These are phyloP conservation scores for Acanthosepion lycidas DNA, from an alignment of 2,888 invertebrate species.

Conservation along the genomic window DNA sequence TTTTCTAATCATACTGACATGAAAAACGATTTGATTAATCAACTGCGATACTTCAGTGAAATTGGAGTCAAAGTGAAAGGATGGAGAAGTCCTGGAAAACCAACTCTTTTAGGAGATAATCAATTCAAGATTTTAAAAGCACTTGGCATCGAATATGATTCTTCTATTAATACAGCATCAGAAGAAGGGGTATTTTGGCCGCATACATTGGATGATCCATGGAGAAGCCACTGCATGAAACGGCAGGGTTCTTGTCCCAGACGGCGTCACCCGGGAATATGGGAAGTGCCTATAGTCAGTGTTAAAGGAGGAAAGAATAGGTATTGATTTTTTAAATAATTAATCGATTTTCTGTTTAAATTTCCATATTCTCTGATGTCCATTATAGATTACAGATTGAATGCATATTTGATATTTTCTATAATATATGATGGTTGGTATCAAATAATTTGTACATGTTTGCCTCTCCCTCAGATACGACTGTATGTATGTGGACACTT, in stretches of 20 bases:
- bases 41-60: too few relatives aligned
- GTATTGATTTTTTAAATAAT: too few relatives aligned
- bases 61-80: conserved; percentile 50
- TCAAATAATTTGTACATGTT: too few relatives aligned
- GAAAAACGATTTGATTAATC: too few relatives aligned
- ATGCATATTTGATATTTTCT: too few relatives aligned
- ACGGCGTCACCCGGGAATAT: conserved; percentile 77
- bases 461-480: conserved; percentile 51
- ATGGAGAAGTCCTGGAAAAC: conserved; percentile 60
- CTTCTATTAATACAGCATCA: conserved; percentile 52
- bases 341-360: too few relatives aligned
- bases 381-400: too few relatives aligned
- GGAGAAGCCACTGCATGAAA: conserved; percentile 54
- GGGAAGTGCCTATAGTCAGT: conserved; percentile 79
- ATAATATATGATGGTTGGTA: too few relatives aligned
- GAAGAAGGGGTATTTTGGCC: conserved; percentile 89
- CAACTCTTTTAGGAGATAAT: conserved; percentile 58
- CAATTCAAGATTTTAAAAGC: conserved; percentile 58
- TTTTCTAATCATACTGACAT: too few relatives aligned
- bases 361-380: too few relatives aligned
- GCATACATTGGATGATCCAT: conserved; percentile 86
- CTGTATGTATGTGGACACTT: conserved; percentile 68
- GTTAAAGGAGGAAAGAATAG: conserved; percentile 57
- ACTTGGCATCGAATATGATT: conserved; percentile 59
- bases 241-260: conserved; percentile 55